Evolutionary conservation across 2,888 invertebrate species (phyloP), one percentile per base, ranked within the genome.

Genomic region (Calameuta idolon): DNA sequence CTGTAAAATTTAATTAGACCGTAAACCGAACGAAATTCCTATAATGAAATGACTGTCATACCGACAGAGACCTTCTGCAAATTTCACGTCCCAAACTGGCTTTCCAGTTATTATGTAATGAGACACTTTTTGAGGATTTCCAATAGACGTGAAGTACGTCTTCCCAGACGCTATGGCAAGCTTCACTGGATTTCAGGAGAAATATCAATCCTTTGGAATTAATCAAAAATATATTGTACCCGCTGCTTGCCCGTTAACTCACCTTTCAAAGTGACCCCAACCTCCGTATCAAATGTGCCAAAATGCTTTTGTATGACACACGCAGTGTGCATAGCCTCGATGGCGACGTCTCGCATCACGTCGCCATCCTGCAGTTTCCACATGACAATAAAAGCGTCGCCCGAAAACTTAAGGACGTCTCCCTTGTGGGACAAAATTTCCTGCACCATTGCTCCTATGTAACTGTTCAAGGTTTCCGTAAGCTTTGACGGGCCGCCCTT

Each of bases 371-470:
- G 91, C 37, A 93, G 92, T 88, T 94, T 95, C 94, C 95, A 95
- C 92, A 94, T 93, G 0, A 94, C 94, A 1, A 95, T 91, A 86
- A 95, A 94, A 3, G 95, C 95, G 82, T 95, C 95, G 0, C 94
- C 95, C 12, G 95, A 94, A 87, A 95, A 95, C 88, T 95, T 95
- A 1, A 95, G 90, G 1, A 95, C 93, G 82, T 95, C 95, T 0
- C 95, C 95, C 76, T 94, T 93, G 82, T 94, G 94, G 0, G 93
- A 93, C 40, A 95, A 89, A 80, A 95, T 94, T 88, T 95, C 95
- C 86, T 95, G 95, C 0, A 95, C 94, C 93, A 96, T 94, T 0
- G 95, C 93, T 0, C 95, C 95, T 82, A 96, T 94, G 89, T 95
- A 96, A 3, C 93, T 93, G 91, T 96, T 95, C 9, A 96, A 89